Conservation (phyloP, 2,888 invertebrate genomes). For the Drosophila subsilvestris region DNA sequence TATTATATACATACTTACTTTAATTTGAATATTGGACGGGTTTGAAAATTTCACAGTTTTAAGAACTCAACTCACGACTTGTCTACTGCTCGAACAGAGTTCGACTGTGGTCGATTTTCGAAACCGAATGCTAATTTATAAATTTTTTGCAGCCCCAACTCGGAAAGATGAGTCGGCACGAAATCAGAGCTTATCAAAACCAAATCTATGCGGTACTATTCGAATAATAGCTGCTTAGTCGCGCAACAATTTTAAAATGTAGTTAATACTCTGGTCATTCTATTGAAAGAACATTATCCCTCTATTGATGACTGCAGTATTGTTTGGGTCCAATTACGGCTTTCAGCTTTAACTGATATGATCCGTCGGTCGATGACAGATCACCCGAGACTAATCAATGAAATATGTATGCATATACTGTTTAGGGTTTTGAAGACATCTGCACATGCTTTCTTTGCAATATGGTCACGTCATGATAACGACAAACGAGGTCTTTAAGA, state of each 20-base stretch:
- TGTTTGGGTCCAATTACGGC: slow-evolving; percentile 21
- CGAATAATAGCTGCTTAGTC: slow-evolving; percentile 6
- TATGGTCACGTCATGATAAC: slow-evolving; percentile 59
- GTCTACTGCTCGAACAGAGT: slow-evolving; percentile 25
- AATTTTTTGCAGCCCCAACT: slow-evolving; percentile 34
- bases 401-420: slow-evolving; percentile 2
- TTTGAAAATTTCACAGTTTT: neutral
- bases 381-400: slow-evolving; percentile 18
- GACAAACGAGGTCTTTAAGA: slow-evolving; percentile 73
- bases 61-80: slow-evolving; percentile 25
- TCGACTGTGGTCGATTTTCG: slow-evolving; percentile 43
- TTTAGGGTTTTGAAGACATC: slow-evolving; percentile 10
- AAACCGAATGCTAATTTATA: slow-evolving; percentile 69
- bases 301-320: slow-evolving; percentile 12
- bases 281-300: slow-evolving; percentile 8
- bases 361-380: slow-evolving; percentile 10
- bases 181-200: slow-evolving; percentile 29
- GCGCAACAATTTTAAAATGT: slow-evolving; percentile 8
- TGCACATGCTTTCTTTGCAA: slow-evolving; percentile 4
- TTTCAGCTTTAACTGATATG: neutral
- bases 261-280: slow-evolving; percentile 8
- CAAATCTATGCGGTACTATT: slow-evolving; percentile 32
- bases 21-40: slow-evolving; percentile 4
- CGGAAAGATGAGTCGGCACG: slow-evolving; percentile 41
- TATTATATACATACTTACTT: too few species aligned